Evolutionary conservation across 37 sponge, comb jelly and placozoan species (phyloP), one percentile per base, ranked within the genome.

Genomic region (Oscarella lobularis): DNA sequence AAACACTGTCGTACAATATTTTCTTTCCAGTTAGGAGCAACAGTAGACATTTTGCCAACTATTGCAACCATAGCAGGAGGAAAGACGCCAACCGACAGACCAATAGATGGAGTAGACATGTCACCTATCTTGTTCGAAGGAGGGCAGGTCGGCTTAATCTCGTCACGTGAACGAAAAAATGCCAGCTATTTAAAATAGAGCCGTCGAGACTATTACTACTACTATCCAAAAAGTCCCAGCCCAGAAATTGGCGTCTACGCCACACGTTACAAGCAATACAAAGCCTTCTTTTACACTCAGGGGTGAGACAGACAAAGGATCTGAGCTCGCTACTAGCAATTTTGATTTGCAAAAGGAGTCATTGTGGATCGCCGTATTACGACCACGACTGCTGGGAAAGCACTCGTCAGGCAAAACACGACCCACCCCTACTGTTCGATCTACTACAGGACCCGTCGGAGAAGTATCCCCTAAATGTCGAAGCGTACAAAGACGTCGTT

Each of bases 21-120:
- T 5, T 67, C 1, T 31, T 36, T 3, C 5, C 75, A 87, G 83
- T 29, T 89, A 66, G 90, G 81, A 73, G 85, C 83, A 20, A 89
- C 90, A 40, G 80, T 89, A 0, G 90, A 89, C 40, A 55, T 89
- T 30, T 75, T 89, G 9, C 85, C 85, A 0, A 89, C 90, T 0
- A 1, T 89, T 0, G 3, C 67, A 41, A 82, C 70, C 1, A 3
- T 89, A 30, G 74, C 67, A 33, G 86, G 81, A 36, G 81, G 74
- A 37, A 29, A 75, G 14, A 40, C 78, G 1, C 75, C 85, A 3
- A 40, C 74, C 5, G 77, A 76, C 60, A 79, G 79, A 3, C 48
- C 73, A 2, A 31, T 89, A 69, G 90, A 89, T 82, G 90, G 90
- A 27, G 33, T 84, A 1, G 90, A 89, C 78, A 89, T 89, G 86